Percentiles rank a stretch among this genome's conserved stretches.
Conservation (phyloP, 2,797 vertebrate species). For the Muraenolepis orangiensis region DNA sequence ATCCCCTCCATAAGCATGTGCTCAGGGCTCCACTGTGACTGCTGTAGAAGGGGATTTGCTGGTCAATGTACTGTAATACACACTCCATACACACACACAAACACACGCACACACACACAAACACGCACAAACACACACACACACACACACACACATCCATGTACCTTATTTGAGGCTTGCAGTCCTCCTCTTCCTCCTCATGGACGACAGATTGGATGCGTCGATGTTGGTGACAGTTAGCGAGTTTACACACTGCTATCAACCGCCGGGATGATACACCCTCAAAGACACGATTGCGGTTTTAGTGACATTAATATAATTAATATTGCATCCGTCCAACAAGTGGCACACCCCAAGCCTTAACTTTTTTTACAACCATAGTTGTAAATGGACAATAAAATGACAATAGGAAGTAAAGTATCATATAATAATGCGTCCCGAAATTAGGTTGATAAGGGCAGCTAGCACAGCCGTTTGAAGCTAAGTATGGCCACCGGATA, state of each 20-base stretch:
- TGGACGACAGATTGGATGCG: not conserved
- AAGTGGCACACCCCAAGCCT: too few species aligned
- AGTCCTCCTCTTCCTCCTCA: not conserved
- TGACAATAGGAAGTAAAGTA: not conserved
- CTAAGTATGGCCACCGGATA: too few species aligned
- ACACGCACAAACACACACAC: slow-evolving; percentile 1
- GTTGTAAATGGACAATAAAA: not conserved
- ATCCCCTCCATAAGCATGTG: slow-evolving; percentile 56
- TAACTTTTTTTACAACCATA: too few species aligned
- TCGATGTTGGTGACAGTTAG: not conserved
- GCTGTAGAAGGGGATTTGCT: slow-evolving; percentile 7
- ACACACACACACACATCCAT: slow-evolving; percentile 13
- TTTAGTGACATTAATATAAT: too few species aligned
- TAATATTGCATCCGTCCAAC: too few species aligned
- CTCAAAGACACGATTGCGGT: too few species aligned
- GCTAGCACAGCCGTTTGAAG: too few species aligned
- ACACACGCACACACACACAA: slow-evolving; percentile 11
- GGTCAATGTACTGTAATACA: slow-evolving; percentile 60
- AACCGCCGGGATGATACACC: not conserved
- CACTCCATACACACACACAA: slow-evolving; percentile 48
- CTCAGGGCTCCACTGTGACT: slow-evolving; percentile 55
- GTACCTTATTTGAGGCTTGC: not conserved
- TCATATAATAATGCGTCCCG: not conserved
- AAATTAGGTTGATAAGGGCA: not conserved
- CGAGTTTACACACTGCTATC: not conserved